A percentile compares a stretch with the other conserved stretches of the same genome.
These are phyloP conservation scores for Pseudomyrmex gracilis DNA, from an alignment of 1,140 invertebrate species.

Conservation along the genomic window DNA sequence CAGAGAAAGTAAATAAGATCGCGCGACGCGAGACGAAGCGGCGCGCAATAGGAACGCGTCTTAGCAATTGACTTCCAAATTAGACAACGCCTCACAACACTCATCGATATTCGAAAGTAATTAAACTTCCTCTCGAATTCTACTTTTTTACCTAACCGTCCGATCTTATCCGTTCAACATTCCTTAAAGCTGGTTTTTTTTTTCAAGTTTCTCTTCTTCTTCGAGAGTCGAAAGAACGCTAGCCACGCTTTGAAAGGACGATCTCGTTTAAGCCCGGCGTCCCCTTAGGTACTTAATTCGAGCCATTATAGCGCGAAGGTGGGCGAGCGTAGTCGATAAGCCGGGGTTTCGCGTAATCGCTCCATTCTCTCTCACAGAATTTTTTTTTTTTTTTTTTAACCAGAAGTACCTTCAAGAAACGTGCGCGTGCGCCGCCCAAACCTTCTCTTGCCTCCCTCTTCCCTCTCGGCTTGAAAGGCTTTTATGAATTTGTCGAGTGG, in stretches of 20 bases:
- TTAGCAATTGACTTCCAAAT: constrained; percentile 67
- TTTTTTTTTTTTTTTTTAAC: constrained; percentile 6
- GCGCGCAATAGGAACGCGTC: constrained; percentile 35
- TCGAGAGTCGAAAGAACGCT: constrained; percentile 18
- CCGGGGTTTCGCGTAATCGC: constrained; percentile 38
- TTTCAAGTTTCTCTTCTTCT: background rate
- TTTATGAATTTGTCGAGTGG: constrained; percentile 47
- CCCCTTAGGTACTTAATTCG: constrained; percentile 39
- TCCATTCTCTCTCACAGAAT: constrained; percentile 13
- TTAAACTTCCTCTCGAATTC: constrained; percentile 66
- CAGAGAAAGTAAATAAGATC: constrained; percentile 67
- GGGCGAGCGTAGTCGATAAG: constrained; percentile 30
- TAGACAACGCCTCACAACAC: constrained; percentile 50
- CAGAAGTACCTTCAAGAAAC: background rate
- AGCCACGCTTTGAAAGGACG: constrained; percentile 36
- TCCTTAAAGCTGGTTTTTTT: background rate
- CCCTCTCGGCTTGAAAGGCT: background rate
- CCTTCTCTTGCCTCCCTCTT: too few species aligned
- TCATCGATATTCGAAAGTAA: constrained; percentile 74
- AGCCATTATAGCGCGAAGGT: constrained; percentile 18
- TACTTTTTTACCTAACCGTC: constrained; percentile 41
- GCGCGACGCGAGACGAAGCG: constrained; percentile 12
- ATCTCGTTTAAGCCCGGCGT: constrained; percentile 36
- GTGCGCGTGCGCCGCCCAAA: background rate
- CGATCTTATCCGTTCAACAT: constrained; percentile 13